A percentile compares a stretch with the other conserved stretches of the same genome.
phyloP scores from a whole-genome alignment of 2,797 vertebrate species.

The Rhinophrynus dorsalis region DNA sequence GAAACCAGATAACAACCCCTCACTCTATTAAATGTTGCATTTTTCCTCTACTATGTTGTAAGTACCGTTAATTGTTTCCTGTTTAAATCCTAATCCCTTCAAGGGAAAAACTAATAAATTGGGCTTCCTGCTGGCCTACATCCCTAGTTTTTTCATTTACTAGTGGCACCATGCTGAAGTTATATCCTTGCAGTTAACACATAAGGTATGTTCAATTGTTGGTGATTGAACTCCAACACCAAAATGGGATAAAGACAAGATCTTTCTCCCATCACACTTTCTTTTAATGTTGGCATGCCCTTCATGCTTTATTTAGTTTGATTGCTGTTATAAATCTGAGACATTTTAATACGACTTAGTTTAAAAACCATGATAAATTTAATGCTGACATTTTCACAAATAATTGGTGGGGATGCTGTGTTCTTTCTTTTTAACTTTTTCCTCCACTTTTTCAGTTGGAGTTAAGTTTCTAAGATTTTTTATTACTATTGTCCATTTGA shows the following conservation, averaged over 20 bases:
- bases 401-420: no score
- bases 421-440: no score
- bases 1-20: neutral
- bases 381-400: neutral
- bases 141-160: slow-evolving; percentile 6
- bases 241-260: neutral
- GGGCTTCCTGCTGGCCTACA: slow-evolving; percentile 14
- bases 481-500: no score
- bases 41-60: neutral
- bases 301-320: slow-evolving; percentile 4
- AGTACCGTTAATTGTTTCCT: slow-evolving; percentile 28
- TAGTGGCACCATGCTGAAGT: slow-evolving; percentile 17
- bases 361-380: neutral
- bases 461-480: no score
- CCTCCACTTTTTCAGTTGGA: no score
- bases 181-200: slow-evolving; percentile 15
- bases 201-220: slow-evolving; percentile 11
- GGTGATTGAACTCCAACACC: neutral
- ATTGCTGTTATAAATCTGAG: no score
- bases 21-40: neutral
- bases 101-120: slow-evolving; percentile 20
- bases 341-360: slow-evolving; percentile 7
- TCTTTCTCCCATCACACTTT: neutral
- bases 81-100: slow-evolving; percentile 23
- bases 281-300: slow-evolving; percentile 13